Percentiles rank a stretch among this genome's conserved stretches.
phyloP scores from a whole-genome alignment of 2,888 invertebrate species.

The Euphydryas editha region DNA sequence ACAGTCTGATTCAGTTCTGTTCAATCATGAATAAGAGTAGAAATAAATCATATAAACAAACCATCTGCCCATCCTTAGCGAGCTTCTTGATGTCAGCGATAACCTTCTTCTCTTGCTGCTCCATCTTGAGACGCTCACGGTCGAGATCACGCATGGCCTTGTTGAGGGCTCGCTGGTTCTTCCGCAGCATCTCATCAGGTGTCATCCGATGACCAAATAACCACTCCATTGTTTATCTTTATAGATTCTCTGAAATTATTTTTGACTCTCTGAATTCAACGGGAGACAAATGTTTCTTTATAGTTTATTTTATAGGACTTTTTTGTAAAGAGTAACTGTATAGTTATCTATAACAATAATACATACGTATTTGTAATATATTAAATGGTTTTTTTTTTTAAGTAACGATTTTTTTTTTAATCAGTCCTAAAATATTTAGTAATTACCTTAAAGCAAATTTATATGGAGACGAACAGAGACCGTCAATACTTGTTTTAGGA shows the following conservation, averaged over 20 bases:
- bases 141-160: constrained; percentile 99
- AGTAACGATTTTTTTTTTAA: no score
- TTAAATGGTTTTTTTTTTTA: no score
- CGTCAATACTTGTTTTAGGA: constrained; percentile 35
- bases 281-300: no score
- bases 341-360: no score
- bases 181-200: constrained; percentile 98
- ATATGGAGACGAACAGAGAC: constrained; percentile 7
- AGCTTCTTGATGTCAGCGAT: constrained; percentile 99
- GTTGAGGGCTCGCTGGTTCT: constrained; percentile 98
- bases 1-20: no score
- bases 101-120: constrained; percentile 99
- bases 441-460: constrained; percentile 25
- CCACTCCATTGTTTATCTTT: constrained; percentile 89
- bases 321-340: no score
- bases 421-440: background rate
- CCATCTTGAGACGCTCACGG: constrained; percentile 96
- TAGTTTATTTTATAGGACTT: no score
- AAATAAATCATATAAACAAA: constrained; percentile 57
- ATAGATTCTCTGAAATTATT: background rate
- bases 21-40: background rate
- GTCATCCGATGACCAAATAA: constrained; percentile 98
- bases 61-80: constrained; percentile 99
- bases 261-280: background rate
- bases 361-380: no score